Percentiles rank a stretch among this genome's conserved stretches.
These are phyloP conservation scores for Ariopsis seemanni DNA, from an alignment of 2,113 vertebrate genomes.

Conservation along the genomic window DNA sequence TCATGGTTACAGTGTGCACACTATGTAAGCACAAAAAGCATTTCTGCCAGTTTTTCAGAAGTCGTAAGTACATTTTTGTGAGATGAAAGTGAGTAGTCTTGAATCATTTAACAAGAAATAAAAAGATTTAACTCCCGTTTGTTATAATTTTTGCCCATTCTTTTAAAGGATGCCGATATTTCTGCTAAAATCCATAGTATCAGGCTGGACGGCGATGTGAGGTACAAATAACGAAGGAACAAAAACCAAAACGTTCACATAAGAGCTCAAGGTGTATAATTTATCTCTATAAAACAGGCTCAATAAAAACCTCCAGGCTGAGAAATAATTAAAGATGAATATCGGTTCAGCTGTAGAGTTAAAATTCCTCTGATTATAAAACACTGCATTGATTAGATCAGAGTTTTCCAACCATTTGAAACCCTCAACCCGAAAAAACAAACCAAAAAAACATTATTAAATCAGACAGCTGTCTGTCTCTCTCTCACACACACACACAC, in stretches of 20 bases:
- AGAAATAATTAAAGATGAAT: constrained; percentile 28
- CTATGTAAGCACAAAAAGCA: too few species aligned
- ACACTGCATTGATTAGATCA: neutral
- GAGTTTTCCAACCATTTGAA: neutral
- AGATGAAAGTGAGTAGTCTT: neutral
- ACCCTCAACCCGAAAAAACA: neutral
- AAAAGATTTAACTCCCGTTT: neutral
- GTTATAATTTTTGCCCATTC: neutral
- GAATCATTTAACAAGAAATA: neutral
- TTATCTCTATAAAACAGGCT: neutral
- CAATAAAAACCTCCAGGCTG: neutral
- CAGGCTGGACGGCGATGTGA: neutral
- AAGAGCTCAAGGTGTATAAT: neutral
- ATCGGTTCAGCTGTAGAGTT: neutral
- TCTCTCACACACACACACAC: too few species aligned
- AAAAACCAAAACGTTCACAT: neutral
- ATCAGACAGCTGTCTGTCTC: neutral
- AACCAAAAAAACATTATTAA: neutral
- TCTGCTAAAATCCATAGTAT: neutral
- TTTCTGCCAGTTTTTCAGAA: neutral
- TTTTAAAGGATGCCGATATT: neutral
- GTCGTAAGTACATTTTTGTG: neutral
- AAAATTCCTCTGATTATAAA: neutral
- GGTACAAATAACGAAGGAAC: neutral
- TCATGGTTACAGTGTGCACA: neutral